phyloP scores from a whole-genome alignment of 2,113 vertebrate genomes.

The Planiliza haematocheilus region DNA sequence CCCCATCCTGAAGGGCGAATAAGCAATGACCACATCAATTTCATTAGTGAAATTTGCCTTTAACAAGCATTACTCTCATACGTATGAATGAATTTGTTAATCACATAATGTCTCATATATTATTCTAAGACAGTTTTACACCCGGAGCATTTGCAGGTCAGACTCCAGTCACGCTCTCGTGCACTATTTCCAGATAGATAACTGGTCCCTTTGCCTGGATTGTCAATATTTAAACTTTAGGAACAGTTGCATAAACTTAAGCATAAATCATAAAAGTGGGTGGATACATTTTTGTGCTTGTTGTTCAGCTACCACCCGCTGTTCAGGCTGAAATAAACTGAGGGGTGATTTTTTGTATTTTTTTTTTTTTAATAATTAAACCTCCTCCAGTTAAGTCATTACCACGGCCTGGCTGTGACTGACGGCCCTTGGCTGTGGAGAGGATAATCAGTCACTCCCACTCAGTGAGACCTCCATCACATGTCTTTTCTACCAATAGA shows the following conservation, averaged over 20 bases:
- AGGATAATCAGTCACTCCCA: conserved; percentile 22
- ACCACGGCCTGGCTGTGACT: conserved; percentile 19
- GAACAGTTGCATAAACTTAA: not conserved
- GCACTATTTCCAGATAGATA: not conserved
- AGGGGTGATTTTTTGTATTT: conserved; percentile 17
- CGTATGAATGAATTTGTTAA: not conserved
- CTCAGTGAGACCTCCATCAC: conserved; percentile 33
- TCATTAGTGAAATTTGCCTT: conserved; percentile 24
- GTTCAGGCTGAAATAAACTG: conserved; percentile 15
- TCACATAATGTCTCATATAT: not conserved
- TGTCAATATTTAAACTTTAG: not conserved
- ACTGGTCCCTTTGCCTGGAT: not conserved
- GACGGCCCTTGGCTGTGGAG: conserved; percentile 18
- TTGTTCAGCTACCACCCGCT: conserved; percentile 12
- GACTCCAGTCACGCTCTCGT: not conserved
- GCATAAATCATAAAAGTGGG: conserved; percentile 1
- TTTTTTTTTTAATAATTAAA: conserved; percentile 55
- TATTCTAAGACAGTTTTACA: not conserved
- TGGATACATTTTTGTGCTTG: conserved; percentile 15
- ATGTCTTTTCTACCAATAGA: conserved; percentile 8
- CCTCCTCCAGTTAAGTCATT: conserved; percentile 39
- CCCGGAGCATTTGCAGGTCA: not conserved
- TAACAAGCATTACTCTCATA: conserved; percentile 5
- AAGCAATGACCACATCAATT: conserved; percentile 22
- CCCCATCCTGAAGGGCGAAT: conserved; percentile 1